Percentiles rank a stretch among this genome's conserved stretches.
These are phyloP conservation scores for Lydus trimaculatus DNA, from an alignment of 2,888 invertebrate genomes.

Conservation along the genomic window DNA sequence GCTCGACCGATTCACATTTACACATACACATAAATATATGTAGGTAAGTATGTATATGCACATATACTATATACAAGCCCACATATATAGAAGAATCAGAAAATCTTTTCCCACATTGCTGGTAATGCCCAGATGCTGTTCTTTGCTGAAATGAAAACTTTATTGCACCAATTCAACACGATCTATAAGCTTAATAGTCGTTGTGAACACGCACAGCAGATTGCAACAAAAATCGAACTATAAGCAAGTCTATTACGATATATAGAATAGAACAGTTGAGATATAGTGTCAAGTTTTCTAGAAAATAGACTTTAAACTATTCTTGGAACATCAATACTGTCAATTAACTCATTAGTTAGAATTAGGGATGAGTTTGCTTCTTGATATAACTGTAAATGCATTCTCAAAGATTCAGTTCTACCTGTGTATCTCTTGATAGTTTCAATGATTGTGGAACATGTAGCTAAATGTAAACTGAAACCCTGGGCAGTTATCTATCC, in stretches of 20 bases:
- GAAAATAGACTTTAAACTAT: too few relatives aligned
- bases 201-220: background rate
- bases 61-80: background rate
- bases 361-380: too few relatives aligned
- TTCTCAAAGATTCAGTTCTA: too few relatives aligned
- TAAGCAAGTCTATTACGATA: background rate
- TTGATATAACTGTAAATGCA: too few relatives aligned
- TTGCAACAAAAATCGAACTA: background rate
- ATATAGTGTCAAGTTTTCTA: background rate
- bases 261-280: background rate
- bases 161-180: background rate
- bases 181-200: background rate
- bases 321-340: too few relatives aligned
- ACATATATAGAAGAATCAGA: background rate
- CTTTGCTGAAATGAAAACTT: background rate
- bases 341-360: too few relatives aligned
- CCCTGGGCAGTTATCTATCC: background rate
- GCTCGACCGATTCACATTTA: conserved; percentile 30
- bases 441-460: too few relatives aligned
- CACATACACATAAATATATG: background rate
- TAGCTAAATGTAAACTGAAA: too few relatives aligned
- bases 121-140: background rate
- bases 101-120: background rate
- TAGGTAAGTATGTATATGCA: background rate
- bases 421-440: too few relatives aligned